A percentile compares a stretch with the other conserved stretches of the same genome.
These are phyloP conservation scores for Belgica antarctica DNA, from an alignment of 2,888 invertebrate genomes.

Conservation along the genomic window DNA sequence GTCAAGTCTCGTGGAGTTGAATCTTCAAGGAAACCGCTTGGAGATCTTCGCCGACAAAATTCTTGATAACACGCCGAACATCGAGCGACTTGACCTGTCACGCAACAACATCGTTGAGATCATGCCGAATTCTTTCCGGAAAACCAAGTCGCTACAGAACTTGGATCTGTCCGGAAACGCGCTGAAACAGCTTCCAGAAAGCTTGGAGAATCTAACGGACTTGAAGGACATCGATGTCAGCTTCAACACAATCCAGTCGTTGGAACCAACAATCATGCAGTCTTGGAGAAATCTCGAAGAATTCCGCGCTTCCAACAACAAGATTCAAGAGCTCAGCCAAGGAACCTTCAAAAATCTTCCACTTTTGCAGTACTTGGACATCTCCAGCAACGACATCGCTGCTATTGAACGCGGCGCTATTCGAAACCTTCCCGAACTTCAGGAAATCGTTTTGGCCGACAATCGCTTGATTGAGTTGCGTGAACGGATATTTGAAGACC, in stretches of 20 bases:
- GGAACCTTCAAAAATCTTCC: conserved; percentile 71
- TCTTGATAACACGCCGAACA: conserved; percentile 63
- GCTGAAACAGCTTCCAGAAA: conserved; percentile 68
- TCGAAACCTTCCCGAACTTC: conserved; percentile 65
- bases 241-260: conserved; percentile 69
- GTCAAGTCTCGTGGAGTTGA: conserved; percentile 65
- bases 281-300: conserved; percentile 68
- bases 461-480: conserved; percentile 74
- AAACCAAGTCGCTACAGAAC: conserved; percentile 66
- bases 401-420: conserved; percentile 72
- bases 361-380: conserved; percentile 69
- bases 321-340: conserved; percentile 66
- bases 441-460: conserved; percentile 67
- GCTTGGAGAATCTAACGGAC: conserved; percentile 66
- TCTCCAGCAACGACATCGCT: conserved; percentile 78
- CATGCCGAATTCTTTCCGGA: conserved; percentile 62
- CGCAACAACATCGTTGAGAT: conserved; percentile 71
- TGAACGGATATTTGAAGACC: conserved; percentile 71
- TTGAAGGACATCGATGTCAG: conserved; percentile 74
- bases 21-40: conserved; percentile 73
- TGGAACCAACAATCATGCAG: conserved; percentile 68
- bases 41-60: conserved; percentile 67
- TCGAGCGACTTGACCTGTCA: conserved; percentile 71
- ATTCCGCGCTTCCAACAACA: conserved; percentile 72
- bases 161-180: conserved; percentile 77